Evolutionary conservation across 2,888 invertebrate genomes (phyloP).

Genomic region (Phaedon cochleariae): DNA sequence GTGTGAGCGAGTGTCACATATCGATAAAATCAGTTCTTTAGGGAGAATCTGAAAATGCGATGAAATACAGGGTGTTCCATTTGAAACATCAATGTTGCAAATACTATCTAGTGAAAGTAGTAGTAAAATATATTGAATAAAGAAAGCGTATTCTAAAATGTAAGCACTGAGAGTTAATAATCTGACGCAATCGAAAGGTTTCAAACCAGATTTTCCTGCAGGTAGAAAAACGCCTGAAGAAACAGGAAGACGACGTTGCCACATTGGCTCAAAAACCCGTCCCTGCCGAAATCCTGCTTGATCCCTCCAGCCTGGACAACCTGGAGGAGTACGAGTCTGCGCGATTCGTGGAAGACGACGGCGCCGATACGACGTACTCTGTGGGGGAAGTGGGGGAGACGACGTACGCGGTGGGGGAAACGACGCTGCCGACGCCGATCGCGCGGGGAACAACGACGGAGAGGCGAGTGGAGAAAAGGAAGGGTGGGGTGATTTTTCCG

Average conservation of each 20-base stretch:
- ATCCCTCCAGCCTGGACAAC: constrained; percentile 77
- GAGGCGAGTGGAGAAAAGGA: constrained; percentile 66
- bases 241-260: constrained; percentile 86
- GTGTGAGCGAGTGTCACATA: too few relatives aligned
- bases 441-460: constrained; percentile 56
- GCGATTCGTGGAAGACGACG: constrained; percentile 64
- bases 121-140: too few relatives aligned
- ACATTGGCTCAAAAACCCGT: constrained; percentile 79
- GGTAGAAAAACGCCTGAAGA: constrained; percentile 83
- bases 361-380: constrained; percentile 55
- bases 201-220: too few relatives aligned
- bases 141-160: too few relatives aligned
- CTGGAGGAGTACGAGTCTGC: constrained; percentile 81
- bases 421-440: constrained; percentile 62
- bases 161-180: too few relatives aligned
- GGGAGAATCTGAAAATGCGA: too few relatives aligned
- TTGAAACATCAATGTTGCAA: too few relatives aligned
- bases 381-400: too few relatives aligned
- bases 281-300: constrained; percentile 76
- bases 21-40: too few relatives aligned
- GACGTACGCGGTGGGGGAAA: constrained; percentile 50
- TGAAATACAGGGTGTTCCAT: too few relatives aligned
- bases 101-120: too few relatives aligned
- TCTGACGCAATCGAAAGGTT: too few relatives aligned
- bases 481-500: constrained; percentile 88